These are phyloP conservation scores for Numida meleagris DNA, from an alignment of 2,113 vertebrate species.

Conservation along the genomic window DNA sequence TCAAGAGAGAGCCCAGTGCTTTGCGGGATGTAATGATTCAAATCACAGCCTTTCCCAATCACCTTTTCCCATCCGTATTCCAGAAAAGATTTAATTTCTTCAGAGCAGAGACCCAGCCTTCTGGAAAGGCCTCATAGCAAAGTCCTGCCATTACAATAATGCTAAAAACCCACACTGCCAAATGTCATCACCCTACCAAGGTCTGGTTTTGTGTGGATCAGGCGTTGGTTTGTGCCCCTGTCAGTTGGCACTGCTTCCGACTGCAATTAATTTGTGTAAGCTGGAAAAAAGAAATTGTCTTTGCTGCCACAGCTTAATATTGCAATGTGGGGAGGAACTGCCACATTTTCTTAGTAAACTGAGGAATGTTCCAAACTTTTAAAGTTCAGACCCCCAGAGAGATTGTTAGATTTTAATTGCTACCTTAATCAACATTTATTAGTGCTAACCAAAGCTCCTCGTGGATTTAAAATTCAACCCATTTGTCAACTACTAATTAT, in stretches of 20 bases:
- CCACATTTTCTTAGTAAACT: background rate
- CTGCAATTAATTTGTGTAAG: background rate
- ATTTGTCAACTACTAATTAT: constrained; percentile 73
- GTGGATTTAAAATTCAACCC: background rate
- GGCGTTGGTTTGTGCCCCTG: background rate
- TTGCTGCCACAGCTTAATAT: background rate
- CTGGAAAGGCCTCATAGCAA: background rate
- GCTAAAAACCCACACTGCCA: background rate
- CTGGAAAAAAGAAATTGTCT: background rate
- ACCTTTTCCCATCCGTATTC: background rate
- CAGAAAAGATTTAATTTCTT: background rate
- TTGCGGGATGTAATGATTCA: background rate
- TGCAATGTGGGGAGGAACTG: background rate
- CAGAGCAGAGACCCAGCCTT: background rate
- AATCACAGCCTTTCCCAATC: background rate
- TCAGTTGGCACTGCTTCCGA: background rate
- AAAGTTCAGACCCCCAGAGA: constrained; percentile 24
- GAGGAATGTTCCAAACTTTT: constrained; percentile 47
- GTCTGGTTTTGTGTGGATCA: fast-evolving
- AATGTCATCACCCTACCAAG: fast-evolving
- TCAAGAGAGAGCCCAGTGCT: background rate
- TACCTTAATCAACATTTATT: constrained; percentile 47
- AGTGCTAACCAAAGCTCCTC: constrained; percentile 23
- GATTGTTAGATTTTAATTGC: constrained; percentile 29
- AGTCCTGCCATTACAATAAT: background rate